phyloP scores from a whole-genome alignment of 1,140 invertebrate genomes.

The Tetragnatha versicolor region DNA sequence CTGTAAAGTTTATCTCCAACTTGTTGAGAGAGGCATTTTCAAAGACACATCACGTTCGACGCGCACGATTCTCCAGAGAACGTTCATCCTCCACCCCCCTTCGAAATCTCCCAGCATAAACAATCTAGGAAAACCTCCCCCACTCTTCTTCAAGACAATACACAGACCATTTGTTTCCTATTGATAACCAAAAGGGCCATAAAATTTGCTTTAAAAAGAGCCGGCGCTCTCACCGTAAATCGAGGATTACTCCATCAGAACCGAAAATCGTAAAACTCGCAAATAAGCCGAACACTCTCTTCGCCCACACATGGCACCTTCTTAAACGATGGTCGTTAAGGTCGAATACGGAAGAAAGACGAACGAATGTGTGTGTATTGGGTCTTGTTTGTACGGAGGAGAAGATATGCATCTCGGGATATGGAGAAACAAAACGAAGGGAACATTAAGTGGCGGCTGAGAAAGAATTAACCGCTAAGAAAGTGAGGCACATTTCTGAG shows the following conservation, averaged over 20 bases:
- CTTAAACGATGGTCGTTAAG: neutral
- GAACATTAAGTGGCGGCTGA: neutral
- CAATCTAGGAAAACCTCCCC: no score
- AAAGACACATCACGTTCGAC: no score
- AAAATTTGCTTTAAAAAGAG: neutral
- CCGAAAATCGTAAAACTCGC: neutral
- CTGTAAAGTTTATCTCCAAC: no score
- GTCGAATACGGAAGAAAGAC: neutral
- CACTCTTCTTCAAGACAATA: no score
- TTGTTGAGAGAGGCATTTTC: no score
- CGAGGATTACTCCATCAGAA: neutral
- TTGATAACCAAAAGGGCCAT: neutral
- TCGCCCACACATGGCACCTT: neutral
- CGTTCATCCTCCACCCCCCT: no score
- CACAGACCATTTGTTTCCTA: neutral
- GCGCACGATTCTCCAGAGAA: no score
- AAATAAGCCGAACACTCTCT: neutral
- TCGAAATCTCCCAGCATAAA: no score
- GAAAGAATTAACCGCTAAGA: slow-evolving; percentile 9
- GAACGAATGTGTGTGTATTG: neutral
- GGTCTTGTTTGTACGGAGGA: neutral
- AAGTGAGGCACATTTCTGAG: slow-evolving; percentile 10
- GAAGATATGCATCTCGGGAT: neutral
- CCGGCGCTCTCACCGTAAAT: neutral
- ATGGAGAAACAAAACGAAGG: neutral